Evolutionary conservation across 2,888 invertebrate species (phyloP).

Genomic region (Drosophila peninsularis): DNA sequence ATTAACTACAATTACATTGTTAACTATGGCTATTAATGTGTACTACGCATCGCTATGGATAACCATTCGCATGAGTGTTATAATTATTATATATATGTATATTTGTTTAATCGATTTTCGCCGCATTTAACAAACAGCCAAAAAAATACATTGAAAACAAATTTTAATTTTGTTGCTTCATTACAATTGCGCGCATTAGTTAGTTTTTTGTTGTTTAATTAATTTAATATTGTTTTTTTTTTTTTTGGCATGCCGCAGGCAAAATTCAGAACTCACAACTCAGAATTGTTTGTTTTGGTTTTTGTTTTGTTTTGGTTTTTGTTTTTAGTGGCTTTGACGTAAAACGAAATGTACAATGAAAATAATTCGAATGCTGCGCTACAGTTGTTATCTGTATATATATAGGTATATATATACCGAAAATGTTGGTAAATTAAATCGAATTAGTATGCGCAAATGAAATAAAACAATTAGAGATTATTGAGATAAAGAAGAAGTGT

Average conservation of each 20-base stretch:
- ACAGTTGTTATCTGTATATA: slow-evolving; percentile 12
- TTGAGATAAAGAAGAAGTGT: not conserved
- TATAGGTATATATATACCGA: slow-evolving; percentile 14
- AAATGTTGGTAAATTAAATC: slow-evolving; percentile 14
- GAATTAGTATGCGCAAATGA: slow-evolving; percentile 37
- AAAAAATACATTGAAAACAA: slow-evolving; percentile 42
- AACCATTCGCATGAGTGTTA: slow-evolving; percentile 32
- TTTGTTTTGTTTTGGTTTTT: slow-evolving; percentile 2
- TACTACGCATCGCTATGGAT: slow-evolving; percentile 44
- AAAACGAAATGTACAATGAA: slow-evolving; percentile 37
- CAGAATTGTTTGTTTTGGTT: slow-evolving; percentile 34
- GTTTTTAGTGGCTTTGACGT: slow-evolving; percentile 40
- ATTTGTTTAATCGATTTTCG: slow-evolving; percentile 24
- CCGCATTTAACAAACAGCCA: slow-evolving; percentile 62
- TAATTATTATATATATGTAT: not conserved
- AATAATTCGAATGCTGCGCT: slow-evolving; percentile 15
- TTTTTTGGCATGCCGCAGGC: slow-evolving; percentile 71
- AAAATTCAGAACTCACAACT: slow-evolving; percentile 66
- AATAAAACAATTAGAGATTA: slow-evolving; percentile 23
- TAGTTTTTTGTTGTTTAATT: slow-evolving; percentile 13
- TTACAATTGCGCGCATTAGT: slow-evolving; percentile 19
- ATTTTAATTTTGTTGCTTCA: slow-evolving; percentile 15
- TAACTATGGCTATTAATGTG: slow-evolving; percentile 27
- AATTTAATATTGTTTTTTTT: slow-evolving; percentile 5
- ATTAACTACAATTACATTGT: slow-evolving; percentile 39